These are phyloP conservation scores for Balearica regulorum DNA, from an alignment of 2,797 vertebrate species.

Conservation along the genomic window DNA sequence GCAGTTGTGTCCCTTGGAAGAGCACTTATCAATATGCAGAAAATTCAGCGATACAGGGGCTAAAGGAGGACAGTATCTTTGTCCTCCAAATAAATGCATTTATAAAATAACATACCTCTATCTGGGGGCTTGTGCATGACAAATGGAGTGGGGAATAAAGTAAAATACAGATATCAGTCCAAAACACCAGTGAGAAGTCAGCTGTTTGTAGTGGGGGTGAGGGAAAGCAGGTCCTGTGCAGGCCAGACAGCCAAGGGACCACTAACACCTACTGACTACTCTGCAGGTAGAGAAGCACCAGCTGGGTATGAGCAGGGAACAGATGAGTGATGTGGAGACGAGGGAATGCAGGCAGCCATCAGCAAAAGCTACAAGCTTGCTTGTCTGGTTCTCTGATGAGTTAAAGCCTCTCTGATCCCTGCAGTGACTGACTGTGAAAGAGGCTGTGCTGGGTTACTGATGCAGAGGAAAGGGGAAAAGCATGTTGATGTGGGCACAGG, in stretches of 20 bases:
- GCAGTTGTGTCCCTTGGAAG: background rate
- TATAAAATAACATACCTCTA: background rate
- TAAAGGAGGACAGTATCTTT: background rate
- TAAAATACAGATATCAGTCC: background rate
- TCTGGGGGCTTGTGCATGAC: background rate
- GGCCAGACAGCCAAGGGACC: background rate
- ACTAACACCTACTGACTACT: background rate
- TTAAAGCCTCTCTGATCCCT: background rate
- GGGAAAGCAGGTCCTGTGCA: background rate
- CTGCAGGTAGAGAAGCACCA: background rate
- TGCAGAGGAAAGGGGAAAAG: background rate
- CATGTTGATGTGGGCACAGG: background rate
- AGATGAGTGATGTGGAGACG: background rate
- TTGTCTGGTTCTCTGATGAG: background rate
- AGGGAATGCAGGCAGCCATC: background rate
- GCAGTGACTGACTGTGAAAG: background rate
- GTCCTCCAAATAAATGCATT: background rate
- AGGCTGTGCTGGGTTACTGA: background rate
- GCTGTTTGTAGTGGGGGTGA: background rate
- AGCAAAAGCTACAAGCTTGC: background rate
- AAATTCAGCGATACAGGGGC: background rate
- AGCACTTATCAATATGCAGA: background rate
- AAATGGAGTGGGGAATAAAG: background rate
- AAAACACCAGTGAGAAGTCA: background rate
- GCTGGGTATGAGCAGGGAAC: background rate